Evolutionary conservation across 1,140 invertebrate species (phyloP).

Genomic region (Vanessa tameamea): DNA sequence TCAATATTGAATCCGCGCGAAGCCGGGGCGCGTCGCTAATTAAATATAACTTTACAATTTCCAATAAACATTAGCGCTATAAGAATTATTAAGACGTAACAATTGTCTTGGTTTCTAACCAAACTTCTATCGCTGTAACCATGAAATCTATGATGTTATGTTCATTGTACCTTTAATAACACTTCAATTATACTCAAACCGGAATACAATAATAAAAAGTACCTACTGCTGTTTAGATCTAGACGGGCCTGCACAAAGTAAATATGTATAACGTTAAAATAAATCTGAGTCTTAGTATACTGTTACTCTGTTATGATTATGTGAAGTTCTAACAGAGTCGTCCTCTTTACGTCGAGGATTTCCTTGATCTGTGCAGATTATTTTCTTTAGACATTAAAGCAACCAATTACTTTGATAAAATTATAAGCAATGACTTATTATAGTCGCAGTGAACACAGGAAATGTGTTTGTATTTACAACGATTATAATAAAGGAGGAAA

Average conservation of each 20-base stretch:
- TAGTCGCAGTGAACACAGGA: neutral
- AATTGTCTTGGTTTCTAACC: no score
- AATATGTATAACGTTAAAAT: neutral
- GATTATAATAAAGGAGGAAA: neutral
- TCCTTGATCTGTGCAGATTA: constrained; percentile 23
- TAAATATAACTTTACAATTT: no score
- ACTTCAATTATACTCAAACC: no score
- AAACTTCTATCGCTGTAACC: no score
- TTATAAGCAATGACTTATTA: constrained; percentile 14
- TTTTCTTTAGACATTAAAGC: constrained; percentile 16
- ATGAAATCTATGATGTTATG: no score
- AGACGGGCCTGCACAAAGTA: neutral
- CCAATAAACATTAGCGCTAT: no score
- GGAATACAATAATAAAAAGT: no score
- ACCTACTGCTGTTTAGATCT: neutral
- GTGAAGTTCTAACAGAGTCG: constrained; percentile 18
- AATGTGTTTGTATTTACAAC: constrained; percentile 8
- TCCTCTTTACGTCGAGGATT: constrained; percentile 11
- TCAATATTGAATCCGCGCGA: no score
- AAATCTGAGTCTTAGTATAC: neutral
- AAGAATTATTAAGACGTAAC: no score
- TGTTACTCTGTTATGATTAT: constrained; percentile 12
- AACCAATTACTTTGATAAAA: constrained; percentile 14
- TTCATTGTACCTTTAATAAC: no score
- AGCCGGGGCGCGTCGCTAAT: no score